These are phyloP conservation scores for Petrosia ficiformis DNA, from an alignment of 37 sponge, comb jelly and placozoan species.

Conservation along the genomic window DNA sequence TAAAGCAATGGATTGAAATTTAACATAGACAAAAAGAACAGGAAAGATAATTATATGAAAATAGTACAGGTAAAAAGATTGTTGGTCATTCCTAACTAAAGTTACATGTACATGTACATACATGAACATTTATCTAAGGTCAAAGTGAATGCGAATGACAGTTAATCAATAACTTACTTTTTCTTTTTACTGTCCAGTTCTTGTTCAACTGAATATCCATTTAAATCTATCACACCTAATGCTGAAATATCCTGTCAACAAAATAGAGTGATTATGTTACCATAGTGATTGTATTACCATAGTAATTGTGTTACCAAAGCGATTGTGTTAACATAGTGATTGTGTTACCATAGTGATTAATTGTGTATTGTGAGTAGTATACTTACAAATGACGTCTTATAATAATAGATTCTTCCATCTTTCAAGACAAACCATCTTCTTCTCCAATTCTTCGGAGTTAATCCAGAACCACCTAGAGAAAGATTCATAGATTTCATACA, in stretches of 20 bases:
- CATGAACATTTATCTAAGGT: too few species aligned
- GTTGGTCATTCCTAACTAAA: too few species aligned
- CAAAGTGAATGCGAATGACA: background rate
- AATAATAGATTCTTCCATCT: conserved; percentile 74
- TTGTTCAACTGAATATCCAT: conserved; percentile 45
- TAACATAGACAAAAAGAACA: too few species aligned
- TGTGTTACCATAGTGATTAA: background rate
- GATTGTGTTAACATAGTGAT: background rate
- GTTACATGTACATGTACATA: too few species aligned
- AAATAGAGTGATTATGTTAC: background rate
- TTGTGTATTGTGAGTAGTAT: background rate
- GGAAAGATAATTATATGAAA: too few species aligned
- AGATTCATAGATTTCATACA: background rate
- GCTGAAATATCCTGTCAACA: conserved; percentile 63
- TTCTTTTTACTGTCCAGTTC: conserved; percentile 50
- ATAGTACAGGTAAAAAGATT: too few species aligned
- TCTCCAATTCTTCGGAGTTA: conserved; percentile 91
- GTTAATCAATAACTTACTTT: conserved; percentile 28
- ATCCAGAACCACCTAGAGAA: conserved; percentile 62
- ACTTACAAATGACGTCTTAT: conserved; percentile 87
- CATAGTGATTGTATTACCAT: background rate
- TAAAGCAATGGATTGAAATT: too few species aligned
- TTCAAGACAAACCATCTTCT: conserved; percentile 86
- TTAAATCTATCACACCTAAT: conserved; percentile 55
- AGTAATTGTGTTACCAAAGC: background rate